Base-by-base conservation (phyloP, 1,140 invertebrate genomes). In the Macrobrachium nipponense region DNA sequence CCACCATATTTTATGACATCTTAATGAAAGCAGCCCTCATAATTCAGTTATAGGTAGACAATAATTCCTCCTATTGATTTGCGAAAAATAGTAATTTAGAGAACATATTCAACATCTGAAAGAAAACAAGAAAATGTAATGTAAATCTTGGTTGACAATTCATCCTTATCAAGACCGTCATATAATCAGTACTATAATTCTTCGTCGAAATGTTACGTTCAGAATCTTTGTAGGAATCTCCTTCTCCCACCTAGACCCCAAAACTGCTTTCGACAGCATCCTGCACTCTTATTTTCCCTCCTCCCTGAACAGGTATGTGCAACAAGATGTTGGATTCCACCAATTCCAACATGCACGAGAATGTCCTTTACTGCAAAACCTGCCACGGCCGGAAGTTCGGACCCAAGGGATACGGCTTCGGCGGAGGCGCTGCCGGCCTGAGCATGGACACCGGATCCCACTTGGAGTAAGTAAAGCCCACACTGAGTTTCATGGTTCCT, bases 341-440 rank as follows among this genome's bases (percentile, higher is more conserved):
- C 92, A 99, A 98, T 93, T 97, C 96, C 92, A 94, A 96, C 90
- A 97, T 98, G 92, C 98, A 99, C 93, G 97, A 98, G 91, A 95
- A 95, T 90, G 95, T 97, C 92, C 93, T 99, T 80, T 99, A 94
- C 94, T 99, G 98, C 94, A 99, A 98, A 93, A 94, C 95, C 90
- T 99, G 98, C 94, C 98, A 99, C 92, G 98, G 95, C 86, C 95
- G 98, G 89, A 99, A 99, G 94, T 99, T 96, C 92, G 98, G 98
- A 91, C 98, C 98, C 89, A 99, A 99, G 93, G 87, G 96, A 90
- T 98, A 99, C 92, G 98, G 98, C 89, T 99, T 99, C 92, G 98
- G 98, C 88, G 96, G 97, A 91, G 98, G 98, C 90, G 98, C 98
- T 91, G 98, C 98, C 86, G 97, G 97, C 91, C 94, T 99, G 89